A percentile compares a stretch with the other conserved stretches of the same genome.
phyloP scores from a whole-genome alignment of 2,888 invertebrate species.

The Rotaria socialis region DNA sequence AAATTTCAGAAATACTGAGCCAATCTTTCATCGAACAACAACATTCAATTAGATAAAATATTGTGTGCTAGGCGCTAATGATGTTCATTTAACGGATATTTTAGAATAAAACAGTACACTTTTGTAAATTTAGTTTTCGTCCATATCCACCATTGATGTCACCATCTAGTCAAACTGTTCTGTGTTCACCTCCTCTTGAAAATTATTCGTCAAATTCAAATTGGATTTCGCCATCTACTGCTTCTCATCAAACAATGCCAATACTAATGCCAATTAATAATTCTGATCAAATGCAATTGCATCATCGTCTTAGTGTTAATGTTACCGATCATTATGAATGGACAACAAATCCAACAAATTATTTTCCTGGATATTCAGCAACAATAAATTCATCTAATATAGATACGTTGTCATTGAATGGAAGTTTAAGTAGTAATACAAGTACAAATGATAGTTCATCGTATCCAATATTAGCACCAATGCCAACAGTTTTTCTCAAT shows the following conservation, averaged over 20 bases:
- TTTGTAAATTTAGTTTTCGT: neutral
- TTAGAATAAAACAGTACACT: neutral
- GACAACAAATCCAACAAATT: neutral
- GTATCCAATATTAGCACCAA: slow-evolving; percentile 18
- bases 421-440: slow-evolving; percentile 29
- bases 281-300: slow-evolving; percentile 17
- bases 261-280: neutral
- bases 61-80: too few species aligned
- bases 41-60: too few species aligned
- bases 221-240: neutral
- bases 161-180: neutral
- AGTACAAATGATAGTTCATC: slow-evolving; percentile 22
- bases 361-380: neutral
- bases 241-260: neutral
- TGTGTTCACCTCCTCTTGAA: neutral
- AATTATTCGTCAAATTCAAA: neutral
- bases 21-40: too few species aligned
- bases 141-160: slow-evolving; percentile 10
- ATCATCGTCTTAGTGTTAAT: slow-evolving; percentile 18
- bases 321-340: slow-evolving; percentile 20
- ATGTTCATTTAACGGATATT: too few species aligned
- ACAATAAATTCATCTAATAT: neutral
- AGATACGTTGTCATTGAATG: neutral
- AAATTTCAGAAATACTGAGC: too few species aligned
- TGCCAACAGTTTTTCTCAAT: neutral